Conservation (phyloP, 2,797 vertebrate genomes). For the Enteromius argenteus region DNA sequence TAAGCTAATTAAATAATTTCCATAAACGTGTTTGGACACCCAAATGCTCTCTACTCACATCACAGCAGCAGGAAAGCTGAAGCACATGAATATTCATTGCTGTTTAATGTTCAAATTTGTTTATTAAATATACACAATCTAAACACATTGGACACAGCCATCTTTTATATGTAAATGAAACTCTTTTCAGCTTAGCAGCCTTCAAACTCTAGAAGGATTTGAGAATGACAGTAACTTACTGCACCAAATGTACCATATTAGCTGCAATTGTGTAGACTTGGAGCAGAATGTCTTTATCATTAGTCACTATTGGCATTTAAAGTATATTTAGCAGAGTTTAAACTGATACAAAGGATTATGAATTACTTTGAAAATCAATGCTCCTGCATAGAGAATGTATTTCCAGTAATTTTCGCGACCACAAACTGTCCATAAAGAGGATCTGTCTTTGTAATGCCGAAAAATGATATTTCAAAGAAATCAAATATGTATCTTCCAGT, state of each 20-base stretch:
- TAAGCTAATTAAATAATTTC: background rate
- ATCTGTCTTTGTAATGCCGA: background rate
- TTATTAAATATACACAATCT: slow-evolving; percentile 36
- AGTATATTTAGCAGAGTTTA: slow-evolving; percentile 4
- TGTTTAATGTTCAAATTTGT: slow-evolving; percentile 27
- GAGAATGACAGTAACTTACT: slow-evolving; percentile 1
- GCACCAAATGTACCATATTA: background rate
- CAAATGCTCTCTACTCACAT: background rate
- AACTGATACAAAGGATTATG: background rate
- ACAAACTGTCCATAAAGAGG: background rate
- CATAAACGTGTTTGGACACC: background rate
- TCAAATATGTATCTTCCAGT: background rate
- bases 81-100: slow-evolving; percentile 46
- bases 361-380: background rate
- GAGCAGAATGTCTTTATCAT: slow-evolving; percentile 13
- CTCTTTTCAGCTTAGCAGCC: slow-evolving; percentile 22
- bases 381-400: background rate
- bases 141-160: background rate
- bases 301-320: background rate
- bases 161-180: slow-evolving; percentile 34
- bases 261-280: background rate
- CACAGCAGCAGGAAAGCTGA: background rate
- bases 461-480: background rate
- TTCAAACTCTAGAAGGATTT: background rate
- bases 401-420: background rate